phyloP scores from a whole-genome alignment of 2,797 vertebrate genomes.

The Bothrops alternatus region DNA sequence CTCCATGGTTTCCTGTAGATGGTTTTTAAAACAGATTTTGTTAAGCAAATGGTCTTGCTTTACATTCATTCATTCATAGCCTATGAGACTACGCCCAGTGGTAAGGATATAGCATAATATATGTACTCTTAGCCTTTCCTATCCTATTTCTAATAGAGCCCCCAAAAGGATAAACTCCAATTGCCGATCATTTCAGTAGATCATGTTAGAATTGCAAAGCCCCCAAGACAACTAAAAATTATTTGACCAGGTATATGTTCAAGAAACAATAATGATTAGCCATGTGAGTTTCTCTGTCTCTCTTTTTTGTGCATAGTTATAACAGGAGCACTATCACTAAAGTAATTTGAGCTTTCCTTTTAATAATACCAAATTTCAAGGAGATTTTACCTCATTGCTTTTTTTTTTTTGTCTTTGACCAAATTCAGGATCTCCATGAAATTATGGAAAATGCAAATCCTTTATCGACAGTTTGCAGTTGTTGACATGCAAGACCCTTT shows the following conservation, averaged over 20 bases:
- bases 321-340: background rate
- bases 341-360: conserved; percentile 7
- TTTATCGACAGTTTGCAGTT: conserved; percentile 70
- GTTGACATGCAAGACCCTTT: conserved; percentile 59
- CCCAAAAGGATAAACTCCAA: conserved; percentile 46
- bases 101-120: conserved; percentile 12
- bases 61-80: background rate
- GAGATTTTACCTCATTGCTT: background rate
- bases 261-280: conserved; percentile 36
- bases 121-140: conserved; percentile 41
- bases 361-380: conserved; percentile 42
- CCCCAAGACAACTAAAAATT: background rate
- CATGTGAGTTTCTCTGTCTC: background rate
- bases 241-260: conserved; percentile 23
- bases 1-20: background rate
- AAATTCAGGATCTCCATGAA: conserved; percentile 59
- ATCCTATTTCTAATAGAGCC: conserved; percentile 21
- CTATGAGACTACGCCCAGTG: conserved; percentile 4
- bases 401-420: conserved; percentile 36
- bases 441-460: conserved; percentile 65
- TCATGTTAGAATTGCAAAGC: background rate
- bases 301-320: background rate
- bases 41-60: background rate
- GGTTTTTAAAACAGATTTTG: background rate
- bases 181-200: background rate